A percentile compares a stretch with the other conserved stretches of the same genome.
phyloP scores from a whole-genome alignment of 2,888 invertebrate genomes.

The Lordiphosa fenestrarum region DNA sequence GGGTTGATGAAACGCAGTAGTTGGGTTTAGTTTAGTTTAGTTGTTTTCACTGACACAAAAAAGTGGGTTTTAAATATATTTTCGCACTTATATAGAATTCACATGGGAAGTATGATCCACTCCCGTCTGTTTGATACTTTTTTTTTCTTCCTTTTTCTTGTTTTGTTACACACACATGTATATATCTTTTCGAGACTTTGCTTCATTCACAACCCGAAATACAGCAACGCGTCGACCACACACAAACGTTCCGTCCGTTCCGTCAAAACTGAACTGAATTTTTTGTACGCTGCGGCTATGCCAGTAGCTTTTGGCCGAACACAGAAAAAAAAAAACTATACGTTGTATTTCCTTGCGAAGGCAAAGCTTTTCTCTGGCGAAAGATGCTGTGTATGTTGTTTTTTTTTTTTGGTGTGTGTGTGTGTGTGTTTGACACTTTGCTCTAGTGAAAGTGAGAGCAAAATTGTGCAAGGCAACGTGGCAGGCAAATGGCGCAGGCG shows the following conservation, averaged over 20 bases:
- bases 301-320: conserved; percentile 39
- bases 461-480: conserved; percentile 2
- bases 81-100: not conserved
- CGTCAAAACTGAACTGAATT: conserved; percentile 58
- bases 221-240: conserved; percentile 27
- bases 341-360: not conserved
- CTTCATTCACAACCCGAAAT: conserved; percentile 8
- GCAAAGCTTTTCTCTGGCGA: conserved; percentile 19
- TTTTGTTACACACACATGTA: conserved; percentile 1
- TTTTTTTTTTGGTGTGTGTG: not conserved
- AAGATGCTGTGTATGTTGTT: conserved; percentile 30
- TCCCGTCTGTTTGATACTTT: not conserved
- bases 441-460: conserved; percentile 44
- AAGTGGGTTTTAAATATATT: not conserved
- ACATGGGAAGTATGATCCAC: not conserved
- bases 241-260: conserved; percentile 54
- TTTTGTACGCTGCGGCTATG: conserved; percentile 45
- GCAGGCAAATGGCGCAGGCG: conserved; percentile 50
- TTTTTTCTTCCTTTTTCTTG: not conserved
- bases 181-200: conserved; percentile 4
- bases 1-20: too few relatives aligned
- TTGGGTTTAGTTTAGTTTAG: too few relatives aligned
- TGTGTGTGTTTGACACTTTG: conserved; percentile 9
- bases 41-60: too few relatives aligned
- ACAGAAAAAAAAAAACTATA: conserved; percentile 4